These are phyloP conservation scores for Drosophila anomelani DNA, from an alignment of 2,888 invertebrate species.

Conservation along the genomic window DNA sequence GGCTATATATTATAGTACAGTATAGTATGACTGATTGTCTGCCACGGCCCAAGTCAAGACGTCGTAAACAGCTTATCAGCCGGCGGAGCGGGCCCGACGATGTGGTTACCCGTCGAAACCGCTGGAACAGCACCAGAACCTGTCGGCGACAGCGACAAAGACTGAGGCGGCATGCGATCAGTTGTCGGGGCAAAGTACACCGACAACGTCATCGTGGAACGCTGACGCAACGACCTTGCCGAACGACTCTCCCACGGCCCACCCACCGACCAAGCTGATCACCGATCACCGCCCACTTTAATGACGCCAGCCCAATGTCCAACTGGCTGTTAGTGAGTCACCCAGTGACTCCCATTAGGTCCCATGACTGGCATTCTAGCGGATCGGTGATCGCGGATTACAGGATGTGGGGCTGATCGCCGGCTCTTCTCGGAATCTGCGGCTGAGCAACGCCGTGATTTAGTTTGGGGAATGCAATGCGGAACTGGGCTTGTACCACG, in stretches of 20 bases:
- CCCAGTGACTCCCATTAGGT: constrained; percentile 29
- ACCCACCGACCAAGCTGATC: constrained; percentile 13
- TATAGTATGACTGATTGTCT: constrained; percentile 71
- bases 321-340: constrained; percentile 14
- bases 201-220: constrained; percentile 42
- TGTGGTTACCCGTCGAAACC: constrained; percentile 38
- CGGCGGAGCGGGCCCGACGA: constrained; percentile 1
- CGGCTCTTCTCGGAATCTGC: constrained; percentile 24
- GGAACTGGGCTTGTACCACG: constrained; percentile 15
- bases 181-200: constrained; percentile 57
- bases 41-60: constrained; percentile 42
- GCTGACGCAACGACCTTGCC: constrained; percentile 47
- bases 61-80: constrained; percentile 58
- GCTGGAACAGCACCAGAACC: constrained; percentile 34
- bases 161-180: constrained; percentile 20
- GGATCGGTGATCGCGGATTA: constrained; percentile 6
- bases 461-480: constrained; percentile 1
- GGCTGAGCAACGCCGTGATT: constrained; percentile 16
- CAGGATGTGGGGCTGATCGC: constrained; percentile 24
- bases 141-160: constrained; percentile 14
- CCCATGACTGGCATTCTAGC: constrained; percentile 25
- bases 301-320: constrained; percentile 34
- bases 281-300: constrained; percentile 10
- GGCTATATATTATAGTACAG: constrained; percentile 2
- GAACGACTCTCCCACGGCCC: constrained; percentile 29